Base-by-base conservation (phyloP, 2,888 invertebrate genomes). In the Eristalis pertinax region DNA sequence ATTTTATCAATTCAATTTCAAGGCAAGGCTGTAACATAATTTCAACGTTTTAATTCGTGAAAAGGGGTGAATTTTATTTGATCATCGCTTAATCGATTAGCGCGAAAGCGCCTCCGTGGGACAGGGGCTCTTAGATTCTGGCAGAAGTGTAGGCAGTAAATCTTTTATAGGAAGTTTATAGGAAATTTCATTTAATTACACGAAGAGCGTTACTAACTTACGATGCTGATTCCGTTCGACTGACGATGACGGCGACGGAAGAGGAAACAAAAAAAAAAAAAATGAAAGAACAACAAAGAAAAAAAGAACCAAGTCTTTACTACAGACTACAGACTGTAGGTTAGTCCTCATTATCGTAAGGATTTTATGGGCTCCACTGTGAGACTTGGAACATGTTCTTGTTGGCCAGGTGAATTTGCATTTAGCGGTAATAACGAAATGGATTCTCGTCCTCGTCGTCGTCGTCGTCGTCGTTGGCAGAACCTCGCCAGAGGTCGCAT, bases 121-220 rank as follows among this genome's bases (percentile, higher is more conserved):
- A 64, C 68, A 78, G 19, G n/a, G n/a, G 19, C 50, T 50, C 50
- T 8, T 8, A 19, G n/a, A 50, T 50, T 74, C 81, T 58, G 63
- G 74, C 29, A 41, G 29, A 24, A 32, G 69, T 32, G 32, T 19
- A 69, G 60, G 69, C 38, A 82, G 77, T 82, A 75, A 78, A 82
- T 82, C 70, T 72, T 86, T 82, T 82, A 78, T 76, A n/a, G 26
- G 35, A 76, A 77, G 35, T 77, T 79, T 72, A 79, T 81, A 75
- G 74, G 84, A 78, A 84, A 87, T 87, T 83, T 79, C 72, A 87
- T 87, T 87, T 84, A 87, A 87, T 87, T 87, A 87, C 79, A 68
- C 67, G 29, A 70, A 74, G 72, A 19, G 50, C 19, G 81, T 76
- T 78, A 69, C 70, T 76, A 79, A 83, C 75, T 84, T 72, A 83